These are phyloP conservation scores for Bombycilla garrulus DNA, from an alignment of 2,113 vertebrate genomes.

Conservation along the genomic window DNA sequence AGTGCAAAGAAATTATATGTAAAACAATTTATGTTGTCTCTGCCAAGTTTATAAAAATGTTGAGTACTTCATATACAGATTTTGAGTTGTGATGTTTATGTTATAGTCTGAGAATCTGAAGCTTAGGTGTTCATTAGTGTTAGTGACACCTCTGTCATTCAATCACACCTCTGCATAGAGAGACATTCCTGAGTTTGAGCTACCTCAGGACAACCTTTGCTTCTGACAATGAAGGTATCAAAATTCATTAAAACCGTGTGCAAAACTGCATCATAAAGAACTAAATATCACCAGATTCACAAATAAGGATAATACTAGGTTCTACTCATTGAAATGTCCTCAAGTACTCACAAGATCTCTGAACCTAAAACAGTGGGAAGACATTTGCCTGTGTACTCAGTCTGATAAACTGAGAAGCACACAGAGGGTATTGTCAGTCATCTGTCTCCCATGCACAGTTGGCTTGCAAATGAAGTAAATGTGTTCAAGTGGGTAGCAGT, in stretches of 20 bases:
- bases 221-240: neutral
- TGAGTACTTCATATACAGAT: neutral
- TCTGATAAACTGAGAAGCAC: neutral
- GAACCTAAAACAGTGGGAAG: neutral
- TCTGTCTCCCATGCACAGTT: neutral
- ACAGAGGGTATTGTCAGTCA: constrained; percentile 12
- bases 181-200: neutral
- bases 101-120: neutral
- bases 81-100: neutral
- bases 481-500: neutral
- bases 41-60: neutral
- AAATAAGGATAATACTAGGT: neutral
- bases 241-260: neutral
- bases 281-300: neutral
- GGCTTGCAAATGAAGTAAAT: neutral
- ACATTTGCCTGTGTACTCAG: neutral
- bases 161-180: neutral
- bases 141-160: neutral
- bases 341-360: neutral
- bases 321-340: neutral
- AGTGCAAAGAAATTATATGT: neutral
- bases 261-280: neutral
- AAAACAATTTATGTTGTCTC: neutral
- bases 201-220: neutral
- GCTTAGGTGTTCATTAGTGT: neutral